These are phyloP conservation scores for Ennomos erosarius DNA, from an alignment of 2,888 invertebrate genomes.

Conservation along the genomic window DNA sequence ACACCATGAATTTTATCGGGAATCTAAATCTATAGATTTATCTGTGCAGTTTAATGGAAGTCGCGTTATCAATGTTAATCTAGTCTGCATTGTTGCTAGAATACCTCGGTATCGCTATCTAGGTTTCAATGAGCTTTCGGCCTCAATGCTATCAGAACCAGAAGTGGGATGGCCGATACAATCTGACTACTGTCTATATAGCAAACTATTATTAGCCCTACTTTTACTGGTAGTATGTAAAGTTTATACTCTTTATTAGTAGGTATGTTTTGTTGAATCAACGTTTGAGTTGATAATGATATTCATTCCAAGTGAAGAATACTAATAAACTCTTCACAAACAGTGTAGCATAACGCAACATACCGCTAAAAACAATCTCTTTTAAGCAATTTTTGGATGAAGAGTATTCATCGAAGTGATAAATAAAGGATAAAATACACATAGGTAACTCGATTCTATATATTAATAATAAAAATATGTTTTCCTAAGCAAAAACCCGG, in stretches of 20 bases:
- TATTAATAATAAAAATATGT: too few relatives aligned
- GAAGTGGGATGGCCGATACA: conserved; percentile 32
- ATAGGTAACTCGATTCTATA: too few relatives aligned
- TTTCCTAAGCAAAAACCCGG: too few relatives aligned
- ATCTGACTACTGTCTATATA: conserved; percentile 32
- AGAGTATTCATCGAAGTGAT: too few relatives aligned
- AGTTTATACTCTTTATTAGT: too few relatives aligned
- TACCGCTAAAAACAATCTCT: too few relatives aligned
- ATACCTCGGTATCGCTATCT: conserved; percentile 15
- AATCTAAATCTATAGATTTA: conserved; percentile 8
- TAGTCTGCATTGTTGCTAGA: conserved; percentile 15
- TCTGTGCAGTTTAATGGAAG: conserved; percentile 14
- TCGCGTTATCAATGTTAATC: conserved; percentile 13
- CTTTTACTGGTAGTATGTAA: conserved; percentile 8
- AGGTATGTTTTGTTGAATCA: not conserved
- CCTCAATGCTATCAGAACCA: conserved; percentile 34
- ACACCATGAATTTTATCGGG: conserved; percentile 9
- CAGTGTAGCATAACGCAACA: too few relatives aligned
- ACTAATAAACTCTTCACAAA: too few relatives aligned
- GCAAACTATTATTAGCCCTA: conserved; percentile 31
- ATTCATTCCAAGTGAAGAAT: too few relatives aligned
- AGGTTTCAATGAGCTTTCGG: conserved; percentile 31
- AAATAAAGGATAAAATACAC: too few relatives aligned
- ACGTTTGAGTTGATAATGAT: not conserved
- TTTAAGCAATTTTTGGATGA: too few relatives aligned